Conservation (phyloP, 2,888 invertebrate genomes). For the Laothoe populi region DNA sequence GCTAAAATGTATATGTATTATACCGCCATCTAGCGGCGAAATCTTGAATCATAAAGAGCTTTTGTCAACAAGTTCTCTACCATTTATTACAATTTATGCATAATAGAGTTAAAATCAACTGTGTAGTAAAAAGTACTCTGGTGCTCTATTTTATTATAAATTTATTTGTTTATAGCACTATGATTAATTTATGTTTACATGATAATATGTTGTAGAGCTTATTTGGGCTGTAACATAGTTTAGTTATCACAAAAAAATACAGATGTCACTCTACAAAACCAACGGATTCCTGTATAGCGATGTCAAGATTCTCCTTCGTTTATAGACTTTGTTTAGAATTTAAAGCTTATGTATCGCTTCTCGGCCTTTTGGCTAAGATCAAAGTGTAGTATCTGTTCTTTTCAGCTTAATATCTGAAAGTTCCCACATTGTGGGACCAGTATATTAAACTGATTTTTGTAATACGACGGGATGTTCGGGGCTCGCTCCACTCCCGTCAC, state of each 20-base stretch:
- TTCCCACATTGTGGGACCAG: slow-evolving; percentile 53
- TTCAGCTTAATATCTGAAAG: slow-evolving; percentile 54
- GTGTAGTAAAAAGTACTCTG: no score
- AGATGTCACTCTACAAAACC: not conserved
- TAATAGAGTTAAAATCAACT: no score
- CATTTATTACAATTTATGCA: not conserved
- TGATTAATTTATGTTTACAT: not conserved
- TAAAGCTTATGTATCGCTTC: slow-evolving; percentile 36
- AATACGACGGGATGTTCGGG: slow-evolving; percentile 49
- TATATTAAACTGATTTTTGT: slow-evolving; percentile 53
- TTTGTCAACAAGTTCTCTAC: not conserved
- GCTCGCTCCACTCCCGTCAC: slow-evolving; percentile 54
- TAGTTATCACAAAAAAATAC: not conserved
- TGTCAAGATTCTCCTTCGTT: slow-evolving; percentile 13
- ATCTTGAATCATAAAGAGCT: not conserved
- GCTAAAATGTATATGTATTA: no score
- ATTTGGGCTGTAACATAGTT: not conserved
- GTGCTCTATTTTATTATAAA: not conserved
- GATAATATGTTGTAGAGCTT: not conserved
- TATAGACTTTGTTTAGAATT: not conserved
- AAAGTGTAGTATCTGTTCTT: slow-evolving; percentile 52
- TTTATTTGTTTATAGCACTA: not conserved
- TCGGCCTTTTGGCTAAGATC: slow-evolving; percentile 52
- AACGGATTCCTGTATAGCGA: slow-evolving; percentile 3
- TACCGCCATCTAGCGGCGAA: not conserved